These are phyloP conservation scores for Ophion ventricosus DNA, from an alignment of 2,888 invertebrate genomes.

Conservation along the genomic window DNA sequence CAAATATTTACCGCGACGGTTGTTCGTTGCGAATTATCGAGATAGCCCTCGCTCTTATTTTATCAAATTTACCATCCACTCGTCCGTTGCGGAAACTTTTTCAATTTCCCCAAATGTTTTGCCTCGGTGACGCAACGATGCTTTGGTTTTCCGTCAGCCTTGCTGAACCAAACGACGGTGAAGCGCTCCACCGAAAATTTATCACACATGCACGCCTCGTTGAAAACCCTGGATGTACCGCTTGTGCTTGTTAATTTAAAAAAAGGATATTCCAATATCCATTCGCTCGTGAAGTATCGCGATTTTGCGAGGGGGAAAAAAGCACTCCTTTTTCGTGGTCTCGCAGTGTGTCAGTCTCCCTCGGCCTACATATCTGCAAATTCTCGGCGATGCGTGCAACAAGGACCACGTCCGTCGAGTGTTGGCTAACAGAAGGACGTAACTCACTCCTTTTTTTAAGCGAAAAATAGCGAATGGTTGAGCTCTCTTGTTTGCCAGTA, in stretches of 20 bases:
- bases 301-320: neutral
- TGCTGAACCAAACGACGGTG: neutral
- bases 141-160: neutral
- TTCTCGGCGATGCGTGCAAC: neutral
- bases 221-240: neutral
- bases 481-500: conserved; percentile 12
- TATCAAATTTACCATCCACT: neutral
- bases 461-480: neutral
- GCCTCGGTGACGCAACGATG: neutral
- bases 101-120: neutral
- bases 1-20: neutral
- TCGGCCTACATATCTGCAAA: neutral
- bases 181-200: neutral
- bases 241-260: neutral
- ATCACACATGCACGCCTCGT: neutral
- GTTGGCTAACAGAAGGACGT: neutral
- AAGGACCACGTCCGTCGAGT: neutral
- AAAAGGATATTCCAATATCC: neutral
- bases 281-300: neutral
- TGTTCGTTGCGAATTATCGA: neutral
- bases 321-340: neutral
- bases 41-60: neutral
- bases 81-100: neutral
- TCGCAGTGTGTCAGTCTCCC: neutral
- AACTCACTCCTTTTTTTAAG: neutral